phyloP scores from a whole-genome alignment of 2,888 invertebrate genomes.

The Neria commutata region DNA sequence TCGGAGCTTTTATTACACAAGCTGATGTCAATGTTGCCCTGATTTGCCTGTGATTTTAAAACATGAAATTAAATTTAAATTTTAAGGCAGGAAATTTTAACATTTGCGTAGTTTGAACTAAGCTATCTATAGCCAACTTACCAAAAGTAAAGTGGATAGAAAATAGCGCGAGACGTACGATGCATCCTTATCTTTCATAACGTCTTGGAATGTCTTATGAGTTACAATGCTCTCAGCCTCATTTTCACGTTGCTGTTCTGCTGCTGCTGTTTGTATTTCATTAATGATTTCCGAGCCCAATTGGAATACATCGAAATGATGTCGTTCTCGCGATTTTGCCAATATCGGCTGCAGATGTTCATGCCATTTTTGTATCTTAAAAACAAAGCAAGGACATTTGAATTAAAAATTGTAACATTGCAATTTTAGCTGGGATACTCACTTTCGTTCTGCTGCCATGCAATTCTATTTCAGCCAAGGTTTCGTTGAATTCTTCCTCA shows the following conservation, averaged over 20 bases:
- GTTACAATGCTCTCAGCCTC: neutral
- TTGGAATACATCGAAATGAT: slow-evolving; percentile 56
- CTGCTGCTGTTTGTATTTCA: slow-evolving; percentile 33
- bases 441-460: slow-evolving; percentile 31
- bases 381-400: neutral
- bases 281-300: slow-evolving; percentile 54
- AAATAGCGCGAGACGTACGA: slow-evolving; percentile 49
- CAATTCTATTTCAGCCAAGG: slow-evolving; percentile 24
- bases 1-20: slow-evolving; percentile 34
- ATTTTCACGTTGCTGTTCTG: neutral
- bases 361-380: slow-evolving; percentile 57
- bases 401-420: neutral
- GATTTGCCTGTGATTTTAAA: slow-evolving; percentile 41
- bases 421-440: slow-evolving; percentile 8
- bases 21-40: slow-evolving; percentile 45
- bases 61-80: neutral
- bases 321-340: slow-evolving; percentile 51
- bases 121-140: slow-evolving; percentile 34
- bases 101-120: neutral
- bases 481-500: slow-evolving; percentile 10
- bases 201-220: slow-evolving; percentile 40
- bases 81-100: neutral
- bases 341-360: slow-evolving; percentile 51
- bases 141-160: slow-evolving; percentile 52
- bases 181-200: slow-evolving; percentile 49